These are phyloP conservation scores for Cyclophora albipunctata DNA, from an alignment of 2,888 invertebrate genomes.

Conservation along the genomic window DNA sequence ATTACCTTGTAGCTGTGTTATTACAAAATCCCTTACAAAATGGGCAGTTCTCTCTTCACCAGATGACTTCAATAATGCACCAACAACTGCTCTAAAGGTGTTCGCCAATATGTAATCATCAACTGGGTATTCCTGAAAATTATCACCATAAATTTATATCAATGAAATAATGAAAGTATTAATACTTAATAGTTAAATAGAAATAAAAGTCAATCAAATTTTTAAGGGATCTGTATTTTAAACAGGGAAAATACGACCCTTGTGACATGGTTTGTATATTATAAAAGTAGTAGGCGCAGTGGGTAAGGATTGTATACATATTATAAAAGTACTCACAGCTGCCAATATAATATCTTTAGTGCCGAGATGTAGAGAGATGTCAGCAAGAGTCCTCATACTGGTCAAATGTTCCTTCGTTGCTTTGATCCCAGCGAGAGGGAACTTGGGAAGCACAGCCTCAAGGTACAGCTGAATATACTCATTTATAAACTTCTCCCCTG, in stretches of 20 bases:
- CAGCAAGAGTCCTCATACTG: slow-evolving; percentile 79
- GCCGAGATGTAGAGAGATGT: slow-evolving; percentile 85
- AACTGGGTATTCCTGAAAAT: slow-evolving; percentile 81
- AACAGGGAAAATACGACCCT: no score
- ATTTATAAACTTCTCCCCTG: slow-evolving; percentile 78
- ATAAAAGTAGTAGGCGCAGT: no score
- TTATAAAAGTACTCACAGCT: slow-evolving; percentile 73
- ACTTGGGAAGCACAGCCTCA: slow-evolving; percentile 79
- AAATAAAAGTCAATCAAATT: no score
- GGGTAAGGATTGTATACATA: no score
- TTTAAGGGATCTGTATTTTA: no score
- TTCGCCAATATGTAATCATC: slow-evolving; percentile 78
- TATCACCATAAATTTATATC: background rate
- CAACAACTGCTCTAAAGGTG: slow-evolving; percentile 88
- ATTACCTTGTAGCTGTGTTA: slow-evolving; percentile 85
- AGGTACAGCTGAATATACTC: slow-evolving; percentile 81
- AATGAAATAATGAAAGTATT: no score
- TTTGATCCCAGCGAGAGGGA: slow-evolving; percentile 85
- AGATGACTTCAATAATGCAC: slow-evolving; percentile 81
- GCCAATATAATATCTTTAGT: slow-evolving; percentile 87
- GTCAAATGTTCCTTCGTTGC: slow-evolving; percentile 80
- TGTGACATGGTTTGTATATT: no score
- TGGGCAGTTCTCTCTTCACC: slow-evolving; percentile 78
- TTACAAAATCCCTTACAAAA: slow-evolving; percentile 91
- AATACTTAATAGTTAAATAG: no score